Base-by-base conservation (phyloP, 2,113 vertebrate genomes). In the Onychorhynchus coronatus region DNA sequence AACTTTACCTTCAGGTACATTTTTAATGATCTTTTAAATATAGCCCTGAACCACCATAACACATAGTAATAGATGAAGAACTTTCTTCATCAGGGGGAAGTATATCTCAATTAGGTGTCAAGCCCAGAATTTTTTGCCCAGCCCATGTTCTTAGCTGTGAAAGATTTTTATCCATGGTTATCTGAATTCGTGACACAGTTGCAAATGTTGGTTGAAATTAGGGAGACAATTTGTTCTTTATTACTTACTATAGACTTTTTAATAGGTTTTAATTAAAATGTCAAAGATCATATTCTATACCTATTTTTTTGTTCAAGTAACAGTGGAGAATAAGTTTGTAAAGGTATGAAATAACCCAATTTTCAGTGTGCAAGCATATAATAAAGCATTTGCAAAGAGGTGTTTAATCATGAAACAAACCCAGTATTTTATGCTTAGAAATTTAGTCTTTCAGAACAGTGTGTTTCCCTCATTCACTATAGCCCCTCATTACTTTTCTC, bases 11-110 rank as follows among this genome's bases (percentile, higher is more conserved):
- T 88, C 95, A 96, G 96, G 96, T 97, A 92, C 68, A 56, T 91
- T 95, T 95, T 96, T 96, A 96, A 96, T 97, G 61, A 73, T 85
- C 72, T 74, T 96, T 96, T 96, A 97, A 95, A 97, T 94, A 91
- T 42, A 96, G 53, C 58, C 52, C 80, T 80, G 79, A 89, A 88
- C 66, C 23, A 44, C 52, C 42, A 28, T 61, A 96, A 83, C 44
- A 83, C 73, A 84, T 15, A 78, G 86, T 56, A 83, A 85, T 12
- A 77, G 33, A 90, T 72, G 13, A 93, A 82, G 75, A 88, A 74
- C 81, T 95, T 95, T 75, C 76, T 94, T 94, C 77, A 66, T 75
- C 19, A 37, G 46, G 28, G 62, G 39, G 37, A 92, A 81, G 62
- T 91, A 46, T 67, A 91, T 91, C 78, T 94, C 95, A 95, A 91